phyloP scores from a whole-genome alignment of 2,797 vertebrate genomes.

The Neostethus bicornis region DNA sequence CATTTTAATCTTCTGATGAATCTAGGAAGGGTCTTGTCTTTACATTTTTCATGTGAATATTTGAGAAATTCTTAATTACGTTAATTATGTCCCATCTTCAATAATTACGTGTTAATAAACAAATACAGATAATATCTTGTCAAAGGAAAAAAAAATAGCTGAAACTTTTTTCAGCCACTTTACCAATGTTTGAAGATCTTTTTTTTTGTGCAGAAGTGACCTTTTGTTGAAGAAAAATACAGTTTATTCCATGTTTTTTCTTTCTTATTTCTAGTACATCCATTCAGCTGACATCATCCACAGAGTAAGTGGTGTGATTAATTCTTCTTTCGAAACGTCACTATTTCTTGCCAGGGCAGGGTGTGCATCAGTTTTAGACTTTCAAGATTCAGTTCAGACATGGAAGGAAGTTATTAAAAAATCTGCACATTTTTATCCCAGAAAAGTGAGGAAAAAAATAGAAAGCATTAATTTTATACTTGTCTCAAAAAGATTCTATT shows the following conservation, averaged over 20 bases:
- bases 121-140: too few species aligned
- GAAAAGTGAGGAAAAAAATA: too few species aligned
- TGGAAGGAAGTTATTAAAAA: neutral
- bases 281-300: slow-evolving; percentile 99
- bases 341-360: slow-evolving; percentile 1
- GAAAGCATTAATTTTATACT: too few species aligned
- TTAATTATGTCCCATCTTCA: too few species aligned
- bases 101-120: too few species aligned
- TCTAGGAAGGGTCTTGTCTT: too few species aligned
- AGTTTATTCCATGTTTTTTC: slow-evolving; percentile 11
- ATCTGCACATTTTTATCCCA: too few species aligned
- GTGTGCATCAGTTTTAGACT: slow-evolving; percentile 19
- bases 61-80: neutral
- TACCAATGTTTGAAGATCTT: neutral
- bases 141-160: neutral
- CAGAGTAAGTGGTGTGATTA: slow-evolving; percentile 86
- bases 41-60: neutral
- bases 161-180: neutral
- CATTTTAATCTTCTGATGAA: too few species aligned
- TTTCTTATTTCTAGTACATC: slow-evolving; percentile 88
- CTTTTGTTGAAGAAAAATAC: slow-evolving; percentile 1
- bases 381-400: slow-evolving; percentile 4
- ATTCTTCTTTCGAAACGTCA: slow-evolving; percentile 7
- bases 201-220: neutral
- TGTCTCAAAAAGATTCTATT: too few species aligned